phyloP scores from a whole-genome alignment of 1,140 invertebrate genomes.

The Drosophila navojoa region DNA sequence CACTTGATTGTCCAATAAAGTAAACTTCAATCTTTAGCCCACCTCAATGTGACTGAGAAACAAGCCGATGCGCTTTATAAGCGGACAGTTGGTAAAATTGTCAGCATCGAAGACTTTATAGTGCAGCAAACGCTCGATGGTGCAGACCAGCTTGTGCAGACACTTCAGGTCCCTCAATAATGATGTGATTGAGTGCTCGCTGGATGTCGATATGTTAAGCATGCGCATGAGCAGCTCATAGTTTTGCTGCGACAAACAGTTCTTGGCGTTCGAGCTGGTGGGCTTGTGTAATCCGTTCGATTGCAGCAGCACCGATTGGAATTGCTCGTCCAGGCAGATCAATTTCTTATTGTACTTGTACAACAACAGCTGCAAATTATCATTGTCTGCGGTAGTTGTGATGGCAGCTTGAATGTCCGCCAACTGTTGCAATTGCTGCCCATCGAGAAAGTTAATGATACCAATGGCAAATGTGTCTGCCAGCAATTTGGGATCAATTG shows the following conservation, averaged over 20 bases:
- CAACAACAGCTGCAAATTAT: conserved; percentile 35
- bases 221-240: conserved; percentile 75
- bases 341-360: conserved; percentile 71
- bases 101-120: conserved; percentile 71
- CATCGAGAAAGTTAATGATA: conserved; percentile 78
- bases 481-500: conserved; percentile 56
- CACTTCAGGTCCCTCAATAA: conserved; percentile 56
- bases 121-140: conserved; percentile 63
- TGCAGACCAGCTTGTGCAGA: conserved; percentile 54
- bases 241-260: conserved; percentile 67
- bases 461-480: conserved; percentile 73
- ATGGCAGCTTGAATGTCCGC: background rate
- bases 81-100: conserved; percentile 54
- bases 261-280: conserved; percentile 23
- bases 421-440: conserved; percentile 48
- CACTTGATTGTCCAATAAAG: too few species aligned
- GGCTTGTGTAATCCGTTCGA: background rate
- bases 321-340: conserved; percentile 48
- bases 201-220: conserved; percentile 52
- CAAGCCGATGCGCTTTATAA: conserved; percentile 75
- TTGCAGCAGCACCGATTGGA: conserved; percentile 8
- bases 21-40: background rate
- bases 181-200: conserved; percentile 33
- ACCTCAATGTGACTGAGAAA: conserved; percentile 74
- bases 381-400: background rate